These are phyloP conservation scores for Villa cingulata DNA, from an alignment of 2,888 invertebrate genomes.

Conservation along the genomic window DNA sequence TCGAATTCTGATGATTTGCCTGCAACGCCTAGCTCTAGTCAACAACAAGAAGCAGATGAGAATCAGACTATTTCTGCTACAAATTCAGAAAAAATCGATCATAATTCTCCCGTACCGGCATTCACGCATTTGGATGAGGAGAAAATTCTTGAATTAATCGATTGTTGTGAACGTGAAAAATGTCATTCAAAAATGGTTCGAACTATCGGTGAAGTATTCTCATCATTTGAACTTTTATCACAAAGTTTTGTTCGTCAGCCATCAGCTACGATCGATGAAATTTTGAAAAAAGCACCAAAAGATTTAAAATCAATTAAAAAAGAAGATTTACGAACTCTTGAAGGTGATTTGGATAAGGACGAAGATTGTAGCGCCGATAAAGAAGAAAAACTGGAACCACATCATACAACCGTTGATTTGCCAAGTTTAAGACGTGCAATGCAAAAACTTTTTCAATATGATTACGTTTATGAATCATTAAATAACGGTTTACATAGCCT, in stretches of 20 bases:
- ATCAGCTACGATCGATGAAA: conserved; percentile 38
- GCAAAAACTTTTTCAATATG: conserved; percentile 30
- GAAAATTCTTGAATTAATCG: conserved; percentile 57
- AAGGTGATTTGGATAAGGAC: conserved; percentile 77
- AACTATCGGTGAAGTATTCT: conserved; percentile 65
- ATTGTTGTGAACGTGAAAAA: conserved; percentile 54
- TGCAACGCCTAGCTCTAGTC: neutral
- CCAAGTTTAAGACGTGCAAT: conserved; percentile 37
- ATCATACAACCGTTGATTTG: conserved; percentile 47
- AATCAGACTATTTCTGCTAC: too few relatives aligned
- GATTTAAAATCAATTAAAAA: conserved; percentile 47
- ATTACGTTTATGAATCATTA: conserved; percentile 26
- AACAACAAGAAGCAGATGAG: neutral
- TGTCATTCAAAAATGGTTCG: conserved; percentile 59
- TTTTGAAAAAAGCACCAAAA: conserved; percentile 41
- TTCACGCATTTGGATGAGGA: conserved; percentile 54
- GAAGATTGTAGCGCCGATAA: conserved; percentile 50
- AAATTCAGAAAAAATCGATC: too few relatives aligned
- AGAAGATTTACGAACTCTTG: conserved; percentile 56
- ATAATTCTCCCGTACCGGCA: too few relatives aligned
- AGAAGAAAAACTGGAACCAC: conserved; percentile 13
- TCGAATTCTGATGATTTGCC: neutral
- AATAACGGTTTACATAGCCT: conserved; percentile 21
- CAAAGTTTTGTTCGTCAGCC: conserved; percentile 48
- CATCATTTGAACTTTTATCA: conserved; percentile 51